Conservation (phyloP, 2,888 invertebrate genomes). For the Bugulina stolonifera region DNA sequence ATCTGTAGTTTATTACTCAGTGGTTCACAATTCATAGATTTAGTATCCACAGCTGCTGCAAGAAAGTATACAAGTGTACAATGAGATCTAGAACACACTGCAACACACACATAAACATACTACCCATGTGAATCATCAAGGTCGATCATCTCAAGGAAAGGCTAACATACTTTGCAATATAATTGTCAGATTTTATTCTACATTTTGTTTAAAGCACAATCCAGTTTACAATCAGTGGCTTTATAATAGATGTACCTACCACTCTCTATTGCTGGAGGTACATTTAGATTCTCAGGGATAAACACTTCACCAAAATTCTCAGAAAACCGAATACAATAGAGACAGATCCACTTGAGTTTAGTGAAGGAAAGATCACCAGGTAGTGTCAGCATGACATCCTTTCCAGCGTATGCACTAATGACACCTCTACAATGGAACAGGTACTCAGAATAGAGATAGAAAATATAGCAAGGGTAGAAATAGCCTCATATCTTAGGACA, state of each 20-base stretch:
- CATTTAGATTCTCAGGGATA: slow-evolving; percentile 18
- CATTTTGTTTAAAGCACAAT: too few relatives aligned
- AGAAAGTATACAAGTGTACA: too few relatives aligned
- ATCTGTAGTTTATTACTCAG: slow-evolving; percentile 5
- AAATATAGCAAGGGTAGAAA: neutral
- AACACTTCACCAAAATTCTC: slow-evolving; percentile 28
- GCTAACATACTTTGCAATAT: too few relatives aligned
- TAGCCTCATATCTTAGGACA: neutral
- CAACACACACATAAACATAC: too few relatives aligned
- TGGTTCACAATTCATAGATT: slow-evolving; percentile 4
- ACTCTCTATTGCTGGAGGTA: neutral
- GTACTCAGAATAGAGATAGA: neutral
- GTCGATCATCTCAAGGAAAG: too few relatives aligned
- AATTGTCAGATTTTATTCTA: too few relatives aligned
- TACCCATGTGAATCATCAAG: too few relatives aligned
- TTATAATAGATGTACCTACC: too few relatives aligned
- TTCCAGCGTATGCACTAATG: slow-evolving; percentile 6
- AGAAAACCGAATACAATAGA: slow-evolving; percentile 25
- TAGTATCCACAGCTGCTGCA: neutral
- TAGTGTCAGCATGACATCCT: slow-evolving; percentile 12
- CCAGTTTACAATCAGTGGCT: too few relatives aligned
- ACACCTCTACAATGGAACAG: neutral
- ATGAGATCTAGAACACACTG: too few relatives aligned
- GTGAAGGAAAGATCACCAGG: slow-evolving; percentile 25
- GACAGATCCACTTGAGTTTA: slow-evolving; percentile 23